Evolutionary conservation across 2,888 invertebrate species (phyloP), one percentile per base, ranked within the genome.

Genomic region (Teinopalpus imperialis): DNA sequence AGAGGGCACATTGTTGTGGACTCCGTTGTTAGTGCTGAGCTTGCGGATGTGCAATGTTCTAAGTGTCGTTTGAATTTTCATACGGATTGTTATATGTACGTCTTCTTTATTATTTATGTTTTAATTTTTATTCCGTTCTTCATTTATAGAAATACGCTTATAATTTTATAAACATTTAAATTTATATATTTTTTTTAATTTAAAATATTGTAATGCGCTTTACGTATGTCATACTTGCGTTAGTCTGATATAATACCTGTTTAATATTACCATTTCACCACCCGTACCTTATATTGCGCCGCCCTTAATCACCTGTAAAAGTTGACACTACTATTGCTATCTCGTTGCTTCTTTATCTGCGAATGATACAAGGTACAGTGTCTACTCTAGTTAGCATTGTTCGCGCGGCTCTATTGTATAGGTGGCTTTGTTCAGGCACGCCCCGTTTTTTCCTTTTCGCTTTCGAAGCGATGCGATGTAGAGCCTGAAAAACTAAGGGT

Each of bases 1-100:
- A 82, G 80, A 86, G 85, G 86, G 88, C 81, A 83, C 85, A 88
- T 88, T 88, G 88, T 88, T 87, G 83, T 82, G 81, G 83, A 82
- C 76, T 69, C 66, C 73, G 81, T 85, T 81, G 86, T 85, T 83
- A 83, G 82, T 80, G 81, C 85, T 77, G 83, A 81, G 79, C 78
- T 79, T 65, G 82, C 85, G 86, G 83, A 85, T 86, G 83, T 81
- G 77, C 78, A 72, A 76, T 75, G 82, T 74, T 77, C 80, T 78
- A 79, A 80, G 81, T 82, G 79, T 76, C 72, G 75, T 78, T 77
- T 78, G 75, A 74, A 76, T 81, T 81, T 81, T 81, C 78, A 81
- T 83, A 80, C 69, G 54, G 63, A 61, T 69, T 68, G 73, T 66
- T 68, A 73, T 69, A 66, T 59, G 42, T 45, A 43, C 26, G 12